Evolutionary conservation across 2,113 vertebrate species (phyloP).

Genomic region (Serinus canaria): DNA sequence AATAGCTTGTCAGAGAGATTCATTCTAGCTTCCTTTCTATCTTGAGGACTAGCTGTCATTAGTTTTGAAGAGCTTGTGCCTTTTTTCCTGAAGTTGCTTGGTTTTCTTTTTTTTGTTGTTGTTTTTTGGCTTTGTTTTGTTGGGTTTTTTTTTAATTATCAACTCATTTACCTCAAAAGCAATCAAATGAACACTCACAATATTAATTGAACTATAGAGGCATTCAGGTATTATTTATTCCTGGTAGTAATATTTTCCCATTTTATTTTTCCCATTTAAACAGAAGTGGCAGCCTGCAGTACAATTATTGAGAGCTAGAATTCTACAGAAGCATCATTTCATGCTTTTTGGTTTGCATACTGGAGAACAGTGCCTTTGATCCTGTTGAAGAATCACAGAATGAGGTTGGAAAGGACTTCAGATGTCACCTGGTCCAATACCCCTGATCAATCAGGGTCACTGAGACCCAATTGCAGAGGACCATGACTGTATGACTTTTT

Average conservation of each 20-base stretch:
- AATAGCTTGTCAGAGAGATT: background rate
- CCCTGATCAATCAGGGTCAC: background rate
- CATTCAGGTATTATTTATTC: background rate
- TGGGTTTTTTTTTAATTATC: background rate
- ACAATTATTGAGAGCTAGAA: background rate
- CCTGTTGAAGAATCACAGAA: background rate
- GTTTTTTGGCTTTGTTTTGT: too few species aligned
- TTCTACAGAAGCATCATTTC: background rate
- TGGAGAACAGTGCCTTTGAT: background rate
- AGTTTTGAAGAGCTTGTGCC: background rate
- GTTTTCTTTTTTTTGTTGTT: background rate
- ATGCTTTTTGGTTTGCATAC: background rate
- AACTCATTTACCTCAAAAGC: background rate
- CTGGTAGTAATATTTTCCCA: background rate
- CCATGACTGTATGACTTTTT: background rate
- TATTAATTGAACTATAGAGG: background rate
- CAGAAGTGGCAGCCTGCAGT: background rate
- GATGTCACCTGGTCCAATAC: background rate
- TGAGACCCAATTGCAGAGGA: fast-evolving
- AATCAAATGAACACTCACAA: background rate
- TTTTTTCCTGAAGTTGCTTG: background rate
- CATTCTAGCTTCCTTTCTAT: background rate
- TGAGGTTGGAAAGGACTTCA: background rate
- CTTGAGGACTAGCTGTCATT: background rate
- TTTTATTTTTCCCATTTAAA: background rate